phyloP scores from a whole-genome alignment of 1,140 invertebrate species.

The Pemphigus obesinymphae region DNA sequence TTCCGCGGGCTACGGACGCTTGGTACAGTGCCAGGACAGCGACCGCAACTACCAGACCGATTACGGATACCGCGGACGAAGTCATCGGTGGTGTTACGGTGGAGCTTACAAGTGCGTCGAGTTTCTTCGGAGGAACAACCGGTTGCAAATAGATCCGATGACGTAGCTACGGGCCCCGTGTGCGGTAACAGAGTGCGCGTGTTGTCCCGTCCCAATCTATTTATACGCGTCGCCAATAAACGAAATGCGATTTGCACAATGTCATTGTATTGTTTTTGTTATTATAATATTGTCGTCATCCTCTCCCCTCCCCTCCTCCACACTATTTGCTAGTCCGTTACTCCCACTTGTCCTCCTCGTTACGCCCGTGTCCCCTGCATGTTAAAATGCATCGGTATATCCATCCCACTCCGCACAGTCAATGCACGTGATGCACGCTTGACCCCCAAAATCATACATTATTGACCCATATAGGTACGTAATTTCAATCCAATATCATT shows the following conservation, averaged over 20 bases:
- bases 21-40: background rate
- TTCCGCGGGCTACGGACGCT: background rate
- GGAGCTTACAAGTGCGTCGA: no score
- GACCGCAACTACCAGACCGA: background rate
- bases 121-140: no score
- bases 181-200: background rate
- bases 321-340: no score
- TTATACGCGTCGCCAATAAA: background rate
- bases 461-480: no score
- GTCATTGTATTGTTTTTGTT: background rate
- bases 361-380: no score
- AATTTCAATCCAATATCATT: no score
- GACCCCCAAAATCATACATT: no score
- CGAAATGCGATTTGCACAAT: background rate
- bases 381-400: no score
- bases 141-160: background rate
- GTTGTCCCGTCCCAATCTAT: background rate
- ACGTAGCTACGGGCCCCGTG: background rate
- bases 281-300: background rate
- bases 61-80: background rate
- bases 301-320: no score
- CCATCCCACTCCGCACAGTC: no score
- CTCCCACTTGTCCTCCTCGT: no score
- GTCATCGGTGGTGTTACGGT: background rate
- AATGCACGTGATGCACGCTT: no score